Percentiles rank a stretch among this genome's conserved stretches.
phyloP scores from a whole-genome alignment of 2,888 invertebrate species.

The Herminia tarsipennalis region DNA sequence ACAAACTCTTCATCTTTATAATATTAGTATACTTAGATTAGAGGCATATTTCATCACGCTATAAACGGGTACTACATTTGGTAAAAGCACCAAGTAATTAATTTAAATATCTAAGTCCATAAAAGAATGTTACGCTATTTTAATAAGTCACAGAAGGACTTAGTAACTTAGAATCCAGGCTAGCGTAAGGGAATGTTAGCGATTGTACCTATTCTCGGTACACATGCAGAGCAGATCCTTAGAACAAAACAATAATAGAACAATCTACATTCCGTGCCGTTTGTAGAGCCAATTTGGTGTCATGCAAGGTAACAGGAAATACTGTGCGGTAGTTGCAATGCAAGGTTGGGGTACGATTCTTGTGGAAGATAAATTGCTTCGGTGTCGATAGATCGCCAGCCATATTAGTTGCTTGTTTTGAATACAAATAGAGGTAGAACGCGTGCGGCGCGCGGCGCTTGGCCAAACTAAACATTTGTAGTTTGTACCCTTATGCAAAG shows the following conservation, averaged over 20 bases:
- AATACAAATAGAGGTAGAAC: conserved; percentile 72
- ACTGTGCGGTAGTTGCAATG: conserved; percentile 64
- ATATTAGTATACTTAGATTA: too few relatives aligned
- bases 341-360: conserved; percentile 72
- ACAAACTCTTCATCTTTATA: too few relatives aligned
- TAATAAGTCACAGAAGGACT: not conserved
- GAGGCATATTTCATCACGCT: too few relatives aligned
- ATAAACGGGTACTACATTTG: too few relatives aligned
- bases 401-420: conserved; percentile 78
- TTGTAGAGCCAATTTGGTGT: conserved; percentile 78
- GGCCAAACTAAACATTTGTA: too few relatives aligned
- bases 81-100: too few relatives aligned
- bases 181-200: conserved; percentile 14
- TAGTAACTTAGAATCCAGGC: not conserved
- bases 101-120: too few relatives aligned
- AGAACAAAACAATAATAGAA: conserved; percentile 70
- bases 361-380: conserved; percentile 69
- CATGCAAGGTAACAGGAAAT: conserved; percentile 75
- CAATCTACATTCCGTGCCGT: conserved; percentile 75
- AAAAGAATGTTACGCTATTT: not conserved
- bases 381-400: conserved; percentile 73
- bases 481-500: too few relatives aligned
- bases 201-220: conserved; percentile 25
- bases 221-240: conserved; percentile 46
- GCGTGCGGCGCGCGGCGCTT: conserved; percentile 52